phyloP scores from a whole-genome alignment of 1,140 invertebrate genomes.

The Drosophila sturtevanti region DNA sequence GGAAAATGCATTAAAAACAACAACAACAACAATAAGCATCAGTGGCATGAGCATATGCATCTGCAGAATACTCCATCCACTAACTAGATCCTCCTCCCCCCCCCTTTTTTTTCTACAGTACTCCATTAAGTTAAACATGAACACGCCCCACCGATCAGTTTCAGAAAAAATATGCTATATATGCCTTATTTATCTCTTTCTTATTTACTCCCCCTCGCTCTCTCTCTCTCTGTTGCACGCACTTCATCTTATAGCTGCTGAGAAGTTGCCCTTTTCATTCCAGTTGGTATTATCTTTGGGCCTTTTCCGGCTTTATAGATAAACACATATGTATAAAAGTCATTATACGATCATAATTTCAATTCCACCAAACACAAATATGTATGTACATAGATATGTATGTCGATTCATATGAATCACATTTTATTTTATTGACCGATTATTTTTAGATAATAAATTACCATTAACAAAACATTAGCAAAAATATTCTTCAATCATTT shows the following conservation, averaged over 20 bases:
- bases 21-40: slow-evolving; percentile 11
- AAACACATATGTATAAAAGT: slow-evolving; percentile 57
- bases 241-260: not conserved
- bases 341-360: slow-evolving; percentile 32
- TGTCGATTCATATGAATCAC: not conserved
- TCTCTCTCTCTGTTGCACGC: not conserved
- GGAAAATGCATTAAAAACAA: slow-evolving; percentile 67
- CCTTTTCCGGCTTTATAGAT: slow-evolving; percentile 69
- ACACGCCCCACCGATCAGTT: slow-evolving; percentile 64
- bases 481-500: not conserved
- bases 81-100: slow-evolving; percentile 7
- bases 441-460: too few species aligned
- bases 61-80: not conserved
- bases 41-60: slow-evolving; percentile 33
- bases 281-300: slow-evolving; percentile 58
- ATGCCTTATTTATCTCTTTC: slow-evolving; percentile 33
- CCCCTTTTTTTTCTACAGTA: not conserved
- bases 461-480: not conserved
- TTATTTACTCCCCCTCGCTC: not conserved
- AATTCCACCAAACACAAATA: not conserved
- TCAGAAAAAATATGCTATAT: slow-evolving; percentile 1
- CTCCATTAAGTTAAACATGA: slow-evolving; percentile 65
- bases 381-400: not conserved
- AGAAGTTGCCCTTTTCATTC: not conserved
- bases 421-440: not conserved